These are phyloP conservation scores for Triops longicaudatus DNA, from an alignment of 1,140 invertebrate species.

Conservation along the genomic window DNA sequence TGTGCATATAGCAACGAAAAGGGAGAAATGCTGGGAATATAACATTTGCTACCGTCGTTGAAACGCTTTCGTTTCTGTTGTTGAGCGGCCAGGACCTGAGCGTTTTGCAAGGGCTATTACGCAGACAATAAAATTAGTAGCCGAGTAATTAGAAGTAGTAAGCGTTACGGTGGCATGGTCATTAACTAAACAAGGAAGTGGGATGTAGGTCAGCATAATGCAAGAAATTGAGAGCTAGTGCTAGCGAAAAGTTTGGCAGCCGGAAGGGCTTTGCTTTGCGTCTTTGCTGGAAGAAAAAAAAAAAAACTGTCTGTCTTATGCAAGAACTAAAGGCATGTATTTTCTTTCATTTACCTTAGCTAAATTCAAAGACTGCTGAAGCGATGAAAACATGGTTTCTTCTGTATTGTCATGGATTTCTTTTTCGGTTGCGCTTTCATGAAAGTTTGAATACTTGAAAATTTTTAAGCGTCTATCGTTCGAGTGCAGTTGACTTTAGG, in stretches of 20 bases:
- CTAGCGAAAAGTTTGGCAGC: not conserved
- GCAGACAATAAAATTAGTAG: not conserved
- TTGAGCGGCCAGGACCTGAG: not conserved
- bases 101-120: not conserved
- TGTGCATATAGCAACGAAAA: too few species aligned
- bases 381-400: too few species aligned
- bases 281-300: not conserved
- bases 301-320: not conserved
- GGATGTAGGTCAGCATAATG: not conserved
- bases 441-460: too few species aligned
- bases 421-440: too few species aligned
- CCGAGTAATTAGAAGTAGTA: not conserved
- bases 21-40: not conserved
- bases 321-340: too few species aligned
- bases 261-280: not conserved
- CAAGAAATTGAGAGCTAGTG: not conserved
- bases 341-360: too few species aligned
- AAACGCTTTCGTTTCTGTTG: not conserved
- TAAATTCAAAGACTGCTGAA: too few species aligned
- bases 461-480: too few species aligned
- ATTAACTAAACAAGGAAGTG: constrained; percentile 4
- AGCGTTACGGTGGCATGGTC: not conserved
- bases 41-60: not conserved
- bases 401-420: too few species aligned
- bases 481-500: not conserved